phyloP scores from a whole-genome alignment of 2,113 vertebrate genomes.

The Todiramphus saurophagus region DNA sequence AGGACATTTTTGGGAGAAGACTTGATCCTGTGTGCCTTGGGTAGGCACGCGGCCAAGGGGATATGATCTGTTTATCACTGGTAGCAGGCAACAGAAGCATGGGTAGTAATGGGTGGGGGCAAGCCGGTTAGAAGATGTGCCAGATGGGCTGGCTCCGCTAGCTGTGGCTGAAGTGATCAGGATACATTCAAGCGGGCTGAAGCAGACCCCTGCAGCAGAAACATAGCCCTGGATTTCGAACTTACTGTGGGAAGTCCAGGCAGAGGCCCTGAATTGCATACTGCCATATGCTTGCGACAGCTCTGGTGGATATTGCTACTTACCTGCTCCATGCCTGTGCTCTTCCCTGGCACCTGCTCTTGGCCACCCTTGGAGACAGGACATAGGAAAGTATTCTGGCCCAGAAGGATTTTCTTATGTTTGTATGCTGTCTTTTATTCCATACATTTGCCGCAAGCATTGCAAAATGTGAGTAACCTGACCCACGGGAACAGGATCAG shows the following conservation, averaged over 20 bases:
- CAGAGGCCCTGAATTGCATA: not conserved
- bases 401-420: not conserved
- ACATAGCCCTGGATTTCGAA: not conserved
- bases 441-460: not conserved
- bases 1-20: not conserved
- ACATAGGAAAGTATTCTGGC: not conserved
- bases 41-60: not conserved
- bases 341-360: not conserved
- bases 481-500: not conserved
- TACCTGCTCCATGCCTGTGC: not conserved
- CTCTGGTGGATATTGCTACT: not conserved
- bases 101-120: not conserved
- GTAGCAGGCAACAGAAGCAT: not conserved
- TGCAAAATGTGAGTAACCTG: slow-evolving; percentile 9
- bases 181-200: not conserved
- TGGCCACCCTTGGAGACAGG: not conserved
- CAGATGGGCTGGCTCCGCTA: not conserved
- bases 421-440: not conserved
- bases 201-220: not conserved
- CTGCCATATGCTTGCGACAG: not conserved
- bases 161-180: rapidly evolving
- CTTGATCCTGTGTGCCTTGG: slow-evolving; percentile 18
- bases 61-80: not conserved
- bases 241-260: not conserved
- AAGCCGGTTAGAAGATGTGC: not conserved